These are phyloP conservation scores for Tanytarsus gracilentus DNA, from an alignment of 2,888 invertebrate genomes.

Conservation along the genomic window DNA sequence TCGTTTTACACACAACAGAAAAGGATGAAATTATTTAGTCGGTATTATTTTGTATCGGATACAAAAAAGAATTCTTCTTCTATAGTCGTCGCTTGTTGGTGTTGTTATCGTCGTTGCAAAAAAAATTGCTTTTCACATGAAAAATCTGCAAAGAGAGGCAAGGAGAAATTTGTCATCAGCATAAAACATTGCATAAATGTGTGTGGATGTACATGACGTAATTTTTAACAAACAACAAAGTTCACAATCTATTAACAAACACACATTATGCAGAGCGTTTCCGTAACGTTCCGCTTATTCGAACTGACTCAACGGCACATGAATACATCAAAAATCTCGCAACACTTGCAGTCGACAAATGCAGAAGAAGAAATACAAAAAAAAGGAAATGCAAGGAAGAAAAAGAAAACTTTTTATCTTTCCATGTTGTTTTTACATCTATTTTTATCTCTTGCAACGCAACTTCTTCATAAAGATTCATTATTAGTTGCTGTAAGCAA, in stretches of 20 bases:
- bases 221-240: constrained; percentile 17
- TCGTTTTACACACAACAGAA: background rate
- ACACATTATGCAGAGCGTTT: constrained; percentile 24
- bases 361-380: no score
- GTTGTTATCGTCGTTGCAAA: constrained; percentile 6
- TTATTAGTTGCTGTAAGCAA: no score
- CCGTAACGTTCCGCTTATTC: constrained; percentile 16
- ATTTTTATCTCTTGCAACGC: background rate
- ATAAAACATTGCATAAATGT: background rate
- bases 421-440: background rate
- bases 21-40: background rate
- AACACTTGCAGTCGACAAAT: constrained; percentile 1
- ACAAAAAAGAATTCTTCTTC: background rate
- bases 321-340: background rate
- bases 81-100: constrained; percentile 18
- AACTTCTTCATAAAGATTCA: background rate
- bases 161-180: constrained; percentile 20
- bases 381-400: background rate
- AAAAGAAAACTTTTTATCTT: no score
- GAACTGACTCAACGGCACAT: background rate
- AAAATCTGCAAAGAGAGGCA: constrained; percentile 18
- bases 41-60: constrained; percentile 4
- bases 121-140: constrained; percentile 25
- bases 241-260: constrained; percentile 26
- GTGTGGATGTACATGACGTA: constrained; percentile 8